Evolutionary conservation across 1,140 invertebrate genomes (phyloP), one percentile per base, ranked within the genome.

Genomic region (Drosophila grimshawi): DNA sequence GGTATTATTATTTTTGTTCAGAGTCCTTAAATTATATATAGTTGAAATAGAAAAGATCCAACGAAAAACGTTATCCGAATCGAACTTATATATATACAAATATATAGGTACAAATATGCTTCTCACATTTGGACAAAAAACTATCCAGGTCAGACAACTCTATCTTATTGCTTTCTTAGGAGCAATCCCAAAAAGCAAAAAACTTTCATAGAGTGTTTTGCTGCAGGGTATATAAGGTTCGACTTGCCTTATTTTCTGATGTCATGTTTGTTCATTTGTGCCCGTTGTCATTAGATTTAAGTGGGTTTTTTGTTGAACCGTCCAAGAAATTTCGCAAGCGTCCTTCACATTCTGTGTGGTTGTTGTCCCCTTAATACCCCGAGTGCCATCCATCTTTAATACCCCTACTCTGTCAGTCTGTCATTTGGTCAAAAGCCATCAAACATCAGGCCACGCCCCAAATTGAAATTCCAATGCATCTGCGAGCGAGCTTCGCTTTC

Each of bases 401-500:
- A 43, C n/a, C 5, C 37, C 45, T 6, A 35, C 51, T 39, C 49
- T 51, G 0, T 49, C 33, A 37, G 11, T 32, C 7, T 2, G 8
- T 39, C 11, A 39, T 39, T 39, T 39, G 6, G 37, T 39, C 10
- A 19, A 19, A 19, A 39, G 37, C 0, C 7, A 39, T 61, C 30
- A 5, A 56, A 52, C 7, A 2, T 3, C 32, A 5, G 53, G 51
- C 53, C 82, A 79, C 82, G 72, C 82, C 82, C 78, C 32, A 27
- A 63, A 66, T 65, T 8, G 30, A 64, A 71, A 79, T 76, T 66
- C 73, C 62, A 60, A 76, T 66, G 67, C 56, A 74, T 63, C 56
- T 19, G 19, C 19, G 19, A 19, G 39, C 65, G 62, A 48, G 61
- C 33, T 52, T 75, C 57, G 56, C 82, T 86, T 81, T 86, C 82